Percentiles rank a stretch among this genome's conserved stretches.
Conservation (phyloP, 2,797 vertebrate genomes). For the Sphaeramia orbicularis region DNA sequence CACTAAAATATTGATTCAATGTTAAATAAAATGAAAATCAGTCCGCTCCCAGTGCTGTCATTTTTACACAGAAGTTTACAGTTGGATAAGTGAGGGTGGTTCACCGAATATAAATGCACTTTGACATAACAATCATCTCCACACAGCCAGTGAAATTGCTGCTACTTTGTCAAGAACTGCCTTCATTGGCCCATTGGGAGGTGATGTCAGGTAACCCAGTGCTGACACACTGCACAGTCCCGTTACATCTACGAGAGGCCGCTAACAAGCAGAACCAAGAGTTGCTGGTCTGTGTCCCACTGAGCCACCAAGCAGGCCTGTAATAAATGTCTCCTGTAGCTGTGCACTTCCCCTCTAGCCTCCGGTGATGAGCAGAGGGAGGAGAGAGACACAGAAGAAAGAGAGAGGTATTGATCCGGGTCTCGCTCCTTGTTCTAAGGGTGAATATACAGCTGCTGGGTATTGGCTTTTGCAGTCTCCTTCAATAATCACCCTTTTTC, state of each 20-base stretch:
- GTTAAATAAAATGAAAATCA: neutral
- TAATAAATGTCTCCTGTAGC: constrained; percentile 72
- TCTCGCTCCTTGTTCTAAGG: constrained; percentile 70
- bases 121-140: constrained; percentile 57
- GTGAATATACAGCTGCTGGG: constrained; percentile 69
- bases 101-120: constrained; percentile 36
- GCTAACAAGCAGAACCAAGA: constrained; percentile 64
- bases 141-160: constrained; percentile 37
- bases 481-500: constrained; percentile 67
- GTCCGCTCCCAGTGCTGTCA: neutral
- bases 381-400: constrained; percentile 23
- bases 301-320: constrained; percentile 55
- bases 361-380: constrained; percentile 60
- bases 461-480: constrained; percentile 71
- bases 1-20: no score
- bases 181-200: constrained; percentile 55
- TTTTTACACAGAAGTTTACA: constrained; percentile 10
- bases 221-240: constrained; percentile 54
- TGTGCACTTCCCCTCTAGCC: constrained; percentile 57
- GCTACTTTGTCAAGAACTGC: constrained; percentile 52
- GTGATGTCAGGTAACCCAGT: constrained; percentile 45
- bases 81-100: constrained; percentile 12
- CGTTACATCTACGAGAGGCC: constrained; percentile 45
- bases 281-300: constrained; percentile 53
- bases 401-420: constrained; percentile 67